Evolutionary conservation across 1,140 invertebrate genomes (phyloP).

Genomic region (Eurytemora carolleeae): DNA sequence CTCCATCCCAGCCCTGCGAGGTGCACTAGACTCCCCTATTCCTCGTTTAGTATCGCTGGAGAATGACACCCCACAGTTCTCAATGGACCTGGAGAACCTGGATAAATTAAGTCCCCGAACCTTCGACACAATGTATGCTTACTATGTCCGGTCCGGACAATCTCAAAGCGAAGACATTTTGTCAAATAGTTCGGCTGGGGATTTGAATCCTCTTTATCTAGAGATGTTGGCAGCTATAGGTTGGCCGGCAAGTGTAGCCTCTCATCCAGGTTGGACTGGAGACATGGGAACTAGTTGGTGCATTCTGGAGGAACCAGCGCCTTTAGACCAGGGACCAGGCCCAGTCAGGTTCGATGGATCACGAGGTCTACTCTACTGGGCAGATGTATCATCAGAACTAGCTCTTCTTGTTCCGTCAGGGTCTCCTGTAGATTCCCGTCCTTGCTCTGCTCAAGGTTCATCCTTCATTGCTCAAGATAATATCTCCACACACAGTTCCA

Average conservation of each 20-base stretch:
- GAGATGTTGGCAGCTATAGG: slow-evolving; percentile 63
- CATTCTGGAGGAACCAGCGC: slow-evolving; percentile 2
- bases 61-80: slow-evolving; percentile 45
- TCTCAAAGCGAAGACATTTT: slow-evolving; percentile 23
- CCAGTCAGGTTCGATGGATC: slow-evolving; percentile 33
- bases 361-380: slow-evolving; percentile 70
- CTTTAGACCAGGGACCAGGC: background rate
- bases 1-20: slow-evolving; percentile 20
- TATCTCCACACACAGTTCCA: background rate
- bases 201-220: slow-evolving; percentile 47
- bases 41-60: slow-evolving; percentile 56
- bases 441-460: background rate
- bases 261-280: slow-evolving; percentile 76
- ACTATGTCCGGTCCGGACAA: slow-evolving; percentile 77
- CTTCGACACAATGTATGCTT: slow-evolving; percentile 78
- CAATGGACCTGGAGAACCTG: slow-evolving; percentile 44
- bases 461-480: background rate
- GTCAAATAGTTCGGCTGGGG: slow-evolving; percentile 27
- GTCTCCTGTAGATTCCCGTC: background rate
- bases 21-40: slow-evolving; percentile 24
- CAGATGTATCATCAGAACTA: slow-evolving; percentile 80
- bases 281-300: slow-evolving; percentile 57
- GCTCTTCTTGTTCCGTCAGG: slow-evolving; percentile 76
- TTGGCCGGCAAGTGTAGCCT: slow-evolving; percentile 55
- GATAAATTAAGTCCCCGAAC: slow-evolving; percentile 62